Evolutionary conservation across 2,888 invertebrate genomes (phyloP).

Genomic region (Antheraea assamensis): DNA sequence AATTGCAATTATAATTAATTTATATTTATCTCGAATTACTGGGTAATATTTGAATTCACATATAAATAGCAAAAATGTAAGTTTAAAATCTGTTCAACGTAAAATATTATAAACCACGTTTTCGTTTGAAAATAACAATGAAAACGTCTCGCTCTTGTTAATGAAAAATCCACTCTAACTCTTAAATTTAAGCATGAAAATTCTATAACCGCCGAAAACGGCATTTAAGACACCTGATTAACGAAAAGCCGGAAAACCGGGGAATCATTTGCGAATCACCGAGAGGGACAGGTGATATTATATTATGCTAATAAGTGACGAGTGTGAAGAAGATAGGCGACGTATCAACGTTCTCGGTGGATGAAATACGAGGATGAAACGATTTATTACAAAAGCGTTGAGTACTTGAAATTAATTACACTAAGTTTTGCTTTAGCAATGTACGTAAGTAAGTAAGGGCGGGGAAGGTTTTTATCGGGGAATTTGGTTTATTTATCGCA

Average conservation of each 20-base stretch:
- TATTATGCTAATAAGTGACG: conserved; percentile 67
- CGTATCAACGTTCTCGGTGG: conserved; percentile 63
- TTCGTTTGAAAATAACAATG: not conserved
- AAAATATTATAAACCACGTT: conserved; percentile 4
- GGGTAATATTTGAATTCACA: not conserved
- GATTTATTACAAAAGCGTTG: conserved; percentile 82
- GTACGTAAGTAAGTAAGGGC: conserved; percentile 51
- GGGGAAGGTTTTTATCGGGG: conserved; percentile 42
- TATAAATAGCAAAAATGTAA: not conserved
- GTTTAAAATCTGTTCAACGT: not conserved
- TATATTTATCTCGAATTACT: not conserved
- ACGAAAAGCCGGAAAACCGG: conserved; percentile 74
- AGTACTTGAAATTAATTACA: conserved; percentile 79
- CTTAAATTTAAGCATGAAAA: not conserved
- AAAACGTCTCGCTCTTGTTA: not conserved
- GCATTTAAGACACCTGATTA: conserved; percentile 69
- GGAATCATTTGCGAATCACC: conserved; percentile 77
- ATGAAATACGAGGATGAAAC: conserved; percentile 78
- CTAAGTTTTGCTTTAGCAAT: conserved; percentile 72
- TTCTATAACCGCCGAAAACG: conserved; percentile 18
- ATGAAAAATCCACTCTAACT: conserved; percentile 17
- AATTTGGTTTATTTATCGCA: conserved; percentile 10
- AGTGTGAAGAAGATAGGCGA: conserved; percentile 58
- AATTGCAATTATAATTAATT: not conserved
- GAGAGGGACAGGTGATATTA: conserved; percentile 77